Base-by-base conservation (phyloP, 2,888 invertebrate species). In the Willowsia nigromaculata region DNA sequence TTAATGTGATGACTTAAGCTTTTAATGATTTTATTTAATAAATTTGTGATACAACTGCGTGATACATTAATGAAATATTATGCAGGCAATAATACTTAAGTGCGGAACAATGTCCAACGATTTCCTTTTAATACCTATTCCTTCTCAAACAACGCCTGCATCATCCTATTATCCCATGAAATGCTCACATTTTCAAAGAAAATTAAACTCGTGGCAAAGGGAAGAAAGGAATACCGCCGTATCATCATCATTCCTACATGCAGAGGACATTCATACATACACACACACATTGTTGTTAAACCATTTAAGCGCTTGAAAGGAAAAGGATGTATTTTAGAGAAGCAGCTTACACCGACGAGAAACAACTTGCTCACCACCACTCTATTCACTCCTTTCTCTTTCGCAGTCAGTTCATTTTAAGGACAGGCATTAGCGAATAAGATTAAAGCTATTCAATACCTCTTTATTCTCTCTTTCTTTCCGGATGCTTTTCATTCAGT, bases 261-360 rank as follows among this genome's bases (percentile, higher is more conserved):
- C 9, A 50, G 47, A 9, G 25, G n/a, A 18, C 40, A 71, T n/a
- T 9, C 33, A 71, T 18, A 71, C 37, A 37, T 37, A 4, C 22
- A 9, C 22, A 27, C n/a, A 65, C 33, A 33, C 33, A 15, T 62
- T 40, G 25, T 33, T 18, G 65, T 65, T 85, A 85, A 85, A 85
- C 85, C 85, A 43, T 85, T 85, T 85, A 85, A 85, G 76, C 43
- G 50, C 74, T 85, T 85, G 76, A 85, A 85, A 85, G 85, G 85
- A 85, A 85, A 85, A 85, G 43, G 85, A 76, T 85, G 85, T 85
- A 85, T 4, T 83, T 74, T 85, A 76, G 56, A 85, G 85, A 47
- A 53, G 71, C 71, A 59, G 76, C 85, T 85, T 85, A 43, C 18
- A 33, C 18, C 43, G 43, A 56, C 37, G 47, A 30, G 62, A 47